Conservation (phyloP, 2,797 vertebrate genomes). For the Pterois miles region DNA sequence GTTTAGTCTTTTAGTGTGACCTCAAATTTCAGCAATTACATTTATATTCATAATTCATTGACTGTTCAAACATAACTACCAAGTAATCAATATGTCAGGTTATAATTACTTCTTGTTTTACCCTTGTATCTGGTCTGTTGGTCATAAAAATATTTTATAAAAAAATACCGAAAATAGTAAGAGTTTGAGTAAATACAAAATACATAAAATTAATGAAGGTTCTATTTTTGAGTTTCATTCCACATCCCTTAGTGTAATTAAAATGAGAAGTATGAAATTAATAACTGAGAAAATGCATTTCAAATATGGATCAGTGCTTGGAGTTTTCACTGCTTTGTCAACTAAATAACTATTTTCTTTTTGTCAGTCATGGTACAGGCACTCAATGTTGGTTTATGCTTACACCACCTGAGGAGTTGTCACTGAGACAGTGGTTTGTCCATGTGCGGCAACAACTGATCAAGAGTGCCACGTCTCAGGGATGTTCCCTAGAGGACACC, state of each 20-base stretch:
- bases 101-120: neutral
- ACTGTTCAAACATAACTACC: neutral
- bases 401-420: slow-evolving; percentile 30
- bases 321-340: slow-evolving; percentile 5
- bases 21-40: neutral
- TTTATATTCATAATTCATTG: neutral
- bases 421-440: slow-evolving; percentile 29
- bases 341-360: slow-evolving; percentile 17
- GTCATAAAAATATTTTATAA: neutral
- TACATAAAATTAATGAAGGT: neutral
- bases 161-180: too few species aligned
- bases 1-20: neutral
- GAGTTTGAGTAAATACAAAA: too few species aligned
- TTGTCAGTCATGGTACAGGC: slow-evolving; percentile 21
- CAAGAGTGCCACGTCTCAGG: slow-evolving; percentile 48
- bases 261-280: neutral
- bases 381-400: slow-evolving; percentile 27
- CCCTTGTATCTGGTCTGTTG: neutral
- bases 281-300: neutral
- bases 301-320: neutral
- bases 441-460: slow-evolving; percentile 50
- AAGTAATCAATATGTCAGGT: neutral
- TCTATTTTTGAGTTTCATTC: neutral
- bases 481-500: slow-evolving; percentile 87
- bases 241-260: neutral